These are phyloP conservation scores for Ectemnius cavifrons DNA, from an alignment of 2,888 invertebrate species.

Conservation along the genomic window DNA sequence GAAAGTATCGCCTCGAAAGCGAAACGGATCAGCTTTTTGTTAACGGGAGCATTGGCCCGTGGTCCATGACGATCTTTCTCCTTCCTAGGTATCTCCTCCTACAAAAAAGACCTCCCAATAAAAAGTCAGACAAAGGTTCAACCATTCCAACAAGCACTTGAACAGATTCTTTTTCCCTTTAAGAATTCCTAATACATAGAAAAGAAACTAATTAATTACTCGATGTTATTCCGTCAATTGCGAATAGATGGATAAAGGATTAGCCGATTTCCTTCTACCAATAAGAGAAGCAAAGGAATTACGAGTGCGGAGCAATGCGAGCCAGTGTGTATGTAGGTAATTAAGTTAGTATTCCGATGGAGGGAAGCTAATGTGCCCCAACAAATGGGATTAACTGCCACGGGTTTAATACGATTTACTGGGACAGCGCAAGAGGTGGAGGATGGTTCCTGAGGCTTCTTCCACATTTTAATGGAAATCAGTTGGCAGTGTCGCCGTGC, in stretches of 20 bases:
- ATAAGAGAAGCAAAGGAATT: slow-evolving; percentile 12
- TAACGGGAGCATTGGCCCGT: neutral
- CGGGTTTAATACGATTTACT: slow-evolving; percentile 76
- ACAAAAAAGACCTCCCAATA: too few relatives aligned
- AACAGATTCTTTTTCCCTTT: too few relatives aligned
- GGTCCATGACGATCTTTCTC: too few relatives aligned
- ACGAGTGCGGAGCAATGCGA: slow-evolving; percentile 27
- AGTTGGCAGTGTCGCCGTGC: slow-evolving; percentile 55
- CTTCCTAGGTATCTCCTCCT: too few relatives aligned
- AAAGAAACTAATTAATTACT: too few relatives aligned
- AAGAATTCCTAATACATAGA: too few relatives aligned
- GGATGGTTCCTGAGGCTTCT: slow-evolving; percentile 70
- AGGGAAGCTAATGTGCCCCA: slow-evolving; percentile 67
- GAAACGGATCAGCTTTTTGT: slow-evolving; percentile 46
- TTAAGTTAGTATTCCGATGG: slow-evolving; percentile 64
- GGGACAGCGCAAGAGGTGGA: slow-evolving; percentile 67
- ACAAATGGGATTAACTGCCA: slow-evolving; percentile 73
- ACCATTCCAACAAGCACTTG: too few relatives aligned
- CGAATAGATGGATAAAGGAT: too few relatives aligned
- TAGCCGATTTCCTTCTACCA: neutral
- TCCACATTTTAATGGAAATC: slow-evolving; percentile 66
- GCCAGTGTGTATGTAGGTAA: slow-evolving; percentile 64
- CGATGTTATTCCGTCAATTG: too few relatives aligned
- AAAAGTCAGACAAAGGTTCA: too few relatives aligned
- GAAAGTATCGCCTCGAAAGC: slow-evolving; percentile 54